Evolutionary conservation across 2,797 vertebrate species (phyloP), one percentile per base, ranked within the genome.

Genomic region (Urosaurus nigricauda): DNA sequence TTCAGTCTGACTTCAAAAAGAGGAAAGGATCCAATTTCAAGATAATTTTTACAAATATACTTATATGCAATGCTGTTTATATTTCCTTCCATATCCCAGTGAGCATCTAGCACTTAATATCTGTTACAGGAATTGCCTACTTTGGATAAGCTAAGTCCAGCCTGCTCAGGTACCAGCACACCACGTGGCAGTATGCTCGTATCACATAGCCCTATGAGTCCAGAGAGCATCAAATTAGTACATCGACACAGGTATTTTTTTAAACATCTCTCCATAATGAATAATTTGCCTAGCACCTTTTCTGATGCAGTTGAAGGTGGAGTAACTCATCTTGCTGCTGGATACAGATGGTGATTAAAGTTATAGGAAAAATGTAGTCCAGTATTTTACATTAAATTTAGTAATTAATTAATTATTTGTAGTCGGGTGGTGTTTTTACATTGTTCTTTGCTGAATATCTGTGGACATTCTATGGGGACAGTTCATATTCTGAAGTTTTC

Each of bases 141-240:
- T 43, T 94, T 98, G 97, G 99, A 99, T 93, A 98, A 98, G 87
- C 96, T 99, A 86, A 98, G 97, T 89, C 98, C 98, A 0, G 97
- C 98, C 29, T 99, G 98, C 81, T 97, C 98, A 0, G 98, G 98
- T 80, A 95, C 96, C 87, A 98, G 97, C 92, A 98, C 98, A 21
- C 97, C 98, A 19, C 97, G 99, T 94, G 96, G 97, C 94, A 98
- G 98, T 65, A 97, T 99, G 86, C 91, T 97, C 87, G 96, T 98
- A 40, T 98, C 98, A 0, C 99, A 99, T 79, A 98, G 98, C 90
- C 98, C 99, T 90, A 98, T 99, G 98, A 99, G 98, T 94, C 98
- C 98, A 0, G 99, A 99, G 95, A 99, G 97, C 91, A 96, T 99
- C 87, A 98, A 98, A 92, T 97, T 99, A 94, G 95, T 99, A 58